Conservation (phyloP, 2,888 invertebrate genomes). For the Archips crataeganus region DNA sequence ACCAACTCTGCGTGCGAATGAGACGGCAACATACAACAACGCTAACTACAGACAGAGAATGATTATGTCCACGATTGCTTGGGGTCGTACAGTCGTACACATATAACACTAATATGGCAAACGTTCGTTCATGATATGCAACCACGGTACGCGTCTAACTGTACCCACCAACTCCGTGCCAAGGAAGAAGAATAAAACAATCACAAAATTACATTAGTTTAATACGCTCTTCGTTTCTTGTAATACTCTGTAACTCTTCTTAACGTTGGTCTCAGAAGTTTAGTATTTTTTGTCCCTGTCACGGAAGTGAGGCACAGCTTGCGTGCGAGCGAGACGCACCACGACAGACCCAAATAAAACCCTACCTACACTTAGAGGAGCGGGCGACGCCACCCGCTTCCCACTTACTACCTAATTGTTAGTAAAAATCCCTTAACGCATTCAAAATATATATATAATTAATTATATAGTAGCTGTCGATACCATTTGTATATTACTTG, state of each 20-base stretch:
- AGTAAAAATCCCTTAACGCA: constrained; percentile 85
- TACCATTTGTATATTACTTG: constrained; percentile 73
- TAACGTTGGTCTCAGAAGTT: not conserved
- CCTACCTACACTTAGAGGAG: constrained; percentile 59
- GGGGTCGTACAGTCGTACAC: constrained; percentile 62
- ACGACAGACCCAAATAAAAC: constrained; percentile 56
- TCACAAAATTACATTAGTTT: not conserved
- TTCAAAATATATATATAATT: constrained; percentile 83
- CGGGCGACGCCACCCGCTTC: constrained; percentile 41
- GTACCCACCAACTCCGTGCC: constrained; percentile 19
- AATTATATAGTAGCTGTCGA: constrained; percentile 73
- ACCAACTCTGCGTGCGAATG: constrained; percentile 45
- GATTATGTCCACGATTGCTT: constrained; percentile 80
- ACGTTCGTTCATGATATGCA: constrained; percentile 77
- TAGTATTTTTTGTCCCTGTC: constrained; percentile 20
- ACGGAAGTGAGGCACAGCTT: constrained; percentile 38
- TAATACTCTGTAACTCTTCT: constrained; percentile 2
- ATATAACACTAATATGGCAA: constrained; percentile 81
- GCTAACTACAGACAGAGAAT: constrained; percentile 64
- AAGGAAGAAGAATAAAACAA: not conserved
- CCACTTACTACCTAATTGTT: constrained; percentile 81
- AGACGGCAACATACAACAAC: constrained; percentile 59
- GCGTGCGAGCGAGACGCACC: constrained; percentile 58
- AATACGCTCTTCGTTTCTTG: not conserved
- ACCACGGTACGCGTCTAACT: constrained; percentile 43